These are phyloP conservation scores for Chironomus tepperi DNA, from an alignment of 1,140 invertebrate genomes.

Conservation along the genomic window DNA sequence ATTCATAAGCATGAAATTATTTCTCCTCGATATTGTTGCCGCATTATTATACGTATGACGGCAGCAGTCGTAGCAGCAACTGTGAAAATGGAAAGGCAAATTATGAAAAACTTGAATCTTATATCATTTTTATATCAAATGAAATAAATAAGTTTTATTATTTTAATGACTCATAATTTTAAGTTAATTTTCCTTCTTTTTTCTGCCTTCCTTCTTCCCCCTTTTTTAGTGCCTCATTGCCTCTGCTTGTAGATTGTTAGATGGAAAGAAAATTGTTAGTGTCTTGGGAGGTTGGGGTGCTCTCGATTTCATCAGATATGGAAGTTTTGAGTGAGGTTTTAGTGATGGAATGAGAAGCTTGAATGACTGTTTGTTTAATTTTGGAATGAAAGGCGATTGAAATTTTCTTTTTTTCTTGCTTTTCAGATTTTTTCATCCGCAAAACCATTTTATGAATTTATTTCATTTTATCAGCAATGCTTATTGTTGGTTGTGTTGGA, in stretches of 20 bases:
- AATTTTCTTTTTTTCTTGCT: neutral
- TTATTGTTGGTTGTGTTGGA: too few species aligned
- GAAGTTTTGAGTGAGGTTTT: neutral
- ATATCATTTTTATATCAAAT: slow-evolving; percentile 23
- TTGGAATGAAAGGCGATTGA: neutral
- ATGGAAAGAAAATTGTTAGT: too few species aligned
- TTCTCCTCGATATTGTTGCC: neutral
- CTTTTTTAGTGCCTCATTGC: neutral
- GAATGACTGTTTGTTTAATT: slow-evolving; percentile 11
- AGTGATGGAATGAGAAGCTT: neutral
- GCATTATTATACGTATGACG: neutral
- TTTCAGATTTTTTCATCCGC: too few species aligned
- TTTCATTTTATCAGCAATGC: too few species aligned
- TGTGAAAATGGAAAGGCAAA: neutral
- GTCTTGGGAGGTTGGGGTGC: too few species aligned
- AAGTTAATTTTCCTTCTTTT: slow-evolving; percentile 17
- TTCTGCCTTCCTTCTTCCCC: neutral
- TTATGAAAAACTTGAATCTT: slow-evolving; percentile 16
- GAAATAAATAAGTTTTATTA: slow-evolving; percentile 18
- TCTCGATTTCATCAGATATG: neutral
- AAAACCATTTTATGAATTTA: too few species aligned
- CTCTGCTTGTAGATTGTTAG: neutral
- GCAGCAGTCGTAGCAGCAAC: neutral
- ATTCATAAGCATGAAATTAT: neutral
- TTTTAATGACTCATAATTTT: slow-evolving; percentile 21